Evolutionary conservation across 1,140 invertebrate species (phyloP).

Genomic region (Aphidius gifuensis): DNA sequence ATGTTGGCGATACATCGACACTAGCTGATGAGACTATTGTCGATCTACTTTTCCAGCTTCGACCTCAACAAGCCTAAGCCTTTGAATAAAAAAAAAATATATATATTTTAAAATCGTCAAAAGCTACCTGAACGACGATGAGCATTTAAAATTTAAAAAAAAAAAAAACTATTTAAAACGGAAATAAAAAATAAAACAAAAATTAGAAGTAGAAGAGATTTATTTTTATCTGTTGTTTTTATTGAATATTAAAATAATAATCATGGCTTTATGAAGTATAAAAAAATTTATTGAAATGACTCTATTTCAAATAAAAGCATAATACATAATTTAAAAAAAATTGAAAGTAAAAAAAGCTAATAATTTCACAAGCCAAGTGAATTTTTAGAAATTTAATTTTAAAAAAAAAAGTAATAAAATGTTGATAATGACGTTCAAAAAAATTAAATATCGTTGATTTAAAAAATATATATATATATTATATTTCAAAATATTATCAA

Average conservation of each 20-base stretch:
- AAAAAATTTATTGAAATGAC: not conserved
- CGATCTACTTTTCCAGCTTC: constrained; percentile 71
- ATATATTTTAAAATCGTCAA: not conserved
- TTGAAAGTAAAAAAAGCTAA: not conserved
- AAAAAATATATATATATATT: too few relatives aligned
- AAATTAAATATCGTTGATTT: too few relatives aligned
- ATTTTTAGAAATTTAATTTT: too few relatives aligned
- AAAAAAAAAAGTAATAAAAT: too few relatives aligned
- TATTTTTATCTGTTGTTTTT: not conserved
- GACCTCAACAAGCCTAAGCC: constrained; percentile 48
- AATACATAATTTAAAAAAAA: not conserved
- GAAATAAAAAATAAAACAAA: too few relatives aligned
- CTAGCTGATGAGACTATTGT: constrained; percentile 86
- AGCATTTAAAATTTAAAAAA: not conserved
- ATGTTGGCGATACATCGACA: constrained; percentile 91
- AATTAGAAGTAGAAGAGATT: not conserved
- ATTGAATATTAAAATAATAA: not conserved
- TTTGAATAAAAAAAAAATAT: constrained; percentile 19
- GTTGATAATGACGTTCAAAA: too few relatives aligned
- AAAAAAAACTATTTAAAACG: not conserved
- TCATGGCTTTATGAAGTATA: too few relatives aligned
- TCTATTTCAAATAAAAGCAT: not conserved
- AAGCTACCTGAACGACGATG: not conserved
- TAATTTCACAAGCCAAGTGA: too few relatives aligned
- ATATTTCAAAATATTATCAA: too few relatives aligned